Evolutionary conservation across 1,140 invertebrate species (phyloP).

Genomic region (Aphelenchoides fujianensis): DNA sequence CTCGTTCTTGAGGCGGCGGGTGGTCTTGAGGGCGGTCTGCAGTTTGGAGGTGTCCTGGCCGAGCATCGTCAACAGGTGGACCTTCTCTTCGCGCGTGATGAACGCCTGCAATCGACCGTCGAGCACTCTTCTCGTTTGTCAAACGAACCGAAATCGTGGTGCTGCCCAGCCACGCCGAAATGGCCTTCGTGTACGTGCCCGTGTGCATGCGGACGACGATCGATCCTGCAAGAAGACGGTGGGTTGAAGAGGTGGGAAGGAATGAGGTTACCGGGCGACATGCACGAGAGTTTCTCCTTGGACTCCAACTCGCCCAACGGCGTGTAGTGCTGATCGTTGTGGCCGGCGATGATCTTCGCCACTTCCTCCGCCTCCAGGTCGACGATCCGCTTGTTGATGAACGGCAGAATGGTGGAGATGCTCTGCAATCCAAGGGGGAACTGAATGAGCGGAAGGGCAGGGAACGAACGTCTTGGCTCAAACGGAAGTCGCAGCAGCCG

Average conservation of each 20-base stretch:
- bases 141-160: conserved; percentile 26
- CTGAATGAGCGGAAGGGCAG: neutral
- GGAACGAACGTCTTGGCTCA: conserved; percentile 46
- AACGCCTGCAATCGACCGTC: conserved; percentile 28
- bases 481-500: conserved; percentile 33
- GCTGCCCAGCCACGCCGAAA: conserved; percentile 43
- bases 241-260: neutral
- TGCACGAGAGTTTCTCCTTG: conserved; percentile 21
- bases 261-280: neutral
- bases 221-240: conserved; percentile 25
- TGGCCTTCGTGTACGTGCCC: conserved; percentile 33
- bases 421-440: conserved; percentile 32
- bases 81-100: conserved; percentile 46
- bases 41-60: conserved; percentile 36
- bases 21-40: conserved; percentile 10
- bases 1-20: conserved; percentile 16
- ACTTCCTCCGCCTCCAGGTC: conserved; percentile 22
- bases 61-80: conserved; percentile 42
- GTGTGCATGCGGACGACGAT: conserved; percentile 24
- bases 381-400: conserved; percentile 42
- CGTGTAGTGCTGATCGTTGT: conserved; percentile 36
- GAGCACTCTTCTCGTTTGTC: neutral
- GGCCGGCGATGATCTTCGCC: conserved; percentile 32
- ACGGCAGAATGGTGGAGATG: conserved; percentile 28
- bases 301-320: conserved; percentile 28